Base-by-base conservation (phyloP, 2,797 vertebrate genomes). In the Prunella strophiata region DNA sequence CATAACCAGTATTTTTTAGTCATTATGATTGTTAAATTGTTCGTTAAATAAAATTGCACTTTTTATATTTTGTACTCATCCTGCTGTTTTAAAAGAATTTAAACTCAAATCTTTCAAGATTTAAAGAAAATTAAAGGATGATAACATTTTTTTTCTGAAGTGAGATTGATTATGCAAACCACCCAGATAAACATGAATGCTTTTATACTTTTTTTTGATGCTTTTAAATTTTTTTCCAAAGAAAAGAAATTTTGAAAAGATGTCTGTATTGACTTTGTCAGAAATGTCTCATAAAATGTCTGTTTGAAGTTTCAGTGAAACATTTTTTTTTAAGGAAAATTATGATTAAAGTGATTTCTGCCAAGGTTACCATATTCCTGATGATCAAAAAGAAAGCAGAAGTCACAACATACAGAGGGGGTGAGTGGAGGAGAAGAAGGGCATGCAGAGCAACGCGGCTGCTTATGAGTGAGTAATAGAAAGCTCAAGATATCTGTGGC, bases 271-370 rank as follows among this genome's bases (percentile, higher is more conserved):
- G 55, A 27, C 50, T 91, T 79, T 66, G 42, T 80, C 55, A 79
- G n/a, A 79, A 88, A 65, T 61, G 52, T 86, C 32, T 72, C 45
- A 58, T 75, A 72, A 88, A 88, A 79, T 0, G 0, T 68, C 71
- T 67, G 26, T 88, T 88, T 85, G 54, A 92, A 51, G 40, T 75
- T 71, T 92, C 43, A 77, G 32, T 52, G 25, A 73, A 42, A 3
- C 9, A 2, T 42, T 80, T 77, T 55, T 51, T 79, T 87, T 65
- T 2, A 55, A 75, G 38, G 10, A 79, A 55, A 86, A 52, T 5
- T 73, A 45, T 47, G 55, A 73, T 91, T 36, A 52, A 91, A 72
- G 36, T 27, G 19, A 88, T 85, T 91, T 66, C 55, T 87, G 36
- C 16, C 30, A 76, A 34, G 23, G 18, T 84, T 85, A n/a, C 34